Evolutionary conservation across 2,797 vertebrate genomes (phyloP), one percentile per base, ranked within the genome.

Genomic region (Lindbergichthys nudifrons): DNA sequence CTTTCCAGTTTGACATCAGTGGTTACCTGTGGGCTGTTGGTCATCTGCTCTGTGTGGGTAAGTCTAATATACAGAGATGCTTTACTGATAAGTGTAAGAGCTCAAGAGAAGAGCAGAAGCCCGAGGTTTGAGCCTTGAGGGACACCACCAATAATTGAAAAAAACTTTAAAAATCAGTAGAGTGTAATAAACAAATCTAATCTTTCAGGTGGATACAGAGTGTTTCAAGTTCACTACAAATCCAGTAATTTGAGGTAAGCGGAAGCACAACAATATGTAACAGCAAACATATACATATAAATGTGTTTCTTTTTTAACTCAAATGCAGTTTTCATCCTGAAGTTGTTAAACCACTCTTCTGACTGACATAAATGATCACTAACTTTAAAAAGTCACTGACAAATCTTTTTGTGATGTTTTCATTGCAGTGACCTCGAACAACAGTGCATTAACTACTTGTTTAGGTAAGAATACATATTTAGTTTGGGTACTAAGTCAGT

Each of bases 371-470:
- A 6, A 59, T 42, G 1, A 14, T 59, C 39, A 13, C 46, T 39
- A 39, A 30, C 12, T 19, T 6, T 11, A 26, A 42, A 52, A 53
- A 15, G 10, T 43, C 43, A 45, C 23, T n/a, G 14, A 67, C n/a
- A 51, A 21, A n/a, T n/a, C 50, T 47, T 54, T 66, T 51, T 65
- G 23, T 66, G 36, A 10, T 60, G 1, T 30, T 78, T 63, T 56
- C 14, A 18, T 80, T 83, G 48, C 73, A 99, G 98, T 92, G 96
- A 97, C 80, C 90, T 97, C 81, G 97, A 98, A 77, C 96, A 98
- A 83, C 97, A 98, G 82, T 97, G 96, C 80, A 93, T 99, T 75
- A 98, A 99, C 94, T 99, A 98, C 84, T 30, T 96, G 81, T 96
- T 96, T 95, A 98, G 98, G 98, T 99, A 95, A 96, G 93, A 90